Conservation (phyloP, 2,888 invertebrate species). For the Macrosiphum euphorbiae region DNA sequence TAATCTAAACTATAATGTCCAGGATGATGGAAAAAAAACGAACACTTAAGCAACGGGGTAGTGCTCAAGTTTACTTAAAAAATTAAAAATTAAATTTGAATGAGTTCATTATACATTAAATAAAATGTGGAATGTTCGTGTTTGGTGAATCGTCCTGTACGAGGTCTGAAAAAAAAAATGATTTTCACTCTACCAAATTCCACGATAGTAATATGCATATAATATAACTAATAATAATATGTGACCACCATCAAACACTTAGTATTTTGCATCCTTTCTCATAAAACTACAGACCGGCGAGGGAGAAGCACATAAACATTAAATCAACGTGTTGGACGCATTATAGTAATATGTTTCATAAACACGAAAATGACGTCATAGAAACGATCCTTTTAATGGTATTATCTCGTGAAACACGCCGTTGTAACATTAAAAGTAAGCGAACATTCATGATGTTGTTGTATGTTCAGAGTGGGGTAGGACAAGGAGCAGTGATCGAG, state of each 20-base stretch:
- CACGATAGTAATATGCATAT: background rate
- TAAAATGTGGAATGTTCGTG: background rate
- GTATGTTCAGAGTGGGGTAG: background rate
- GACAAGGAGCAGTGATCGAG: background rate
- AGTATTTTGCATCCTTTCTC: background rate
- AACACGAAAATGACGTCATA: slow-evolving; percentile 13
- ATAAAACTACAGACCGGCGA: background rate
- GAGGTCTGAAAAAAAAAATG: background rate
- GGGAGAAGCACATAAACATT: background rate
- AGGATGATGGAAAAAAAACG: too few relatives aligned
- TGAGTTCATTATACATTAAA: background rate
- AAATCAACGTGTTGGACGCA: slow-evolving; percentile 40
- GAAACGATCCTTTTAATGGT: slow-evolving; percentile 20
- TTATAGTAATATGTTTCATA: slow-evolving; percentile 35
- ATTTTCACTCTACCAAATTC: background rate
- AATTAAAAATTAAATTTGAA: background rate
- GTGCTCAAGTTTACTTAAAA: too few relatives aligned
- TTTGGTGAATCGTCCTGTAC: background rate
- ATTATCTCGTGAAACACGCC: slow-evolving; percentile 18
- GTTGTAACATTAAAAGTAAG: slow-evolving; percentile 9
- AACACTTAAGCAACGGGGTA: too few relatives aligned
- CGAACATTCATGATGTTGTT: background rate
- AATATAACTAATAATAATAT: background rate
- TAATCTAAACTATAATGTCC: too few relatives aligned
- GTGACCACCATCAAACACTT: background rate